Percentiles rank a stretch among this genome's conserved stretches.
phyloP scores from a whole-genome alignment of 2,113 vertebrate species.

The Lanius ludovicianus region DNA sequence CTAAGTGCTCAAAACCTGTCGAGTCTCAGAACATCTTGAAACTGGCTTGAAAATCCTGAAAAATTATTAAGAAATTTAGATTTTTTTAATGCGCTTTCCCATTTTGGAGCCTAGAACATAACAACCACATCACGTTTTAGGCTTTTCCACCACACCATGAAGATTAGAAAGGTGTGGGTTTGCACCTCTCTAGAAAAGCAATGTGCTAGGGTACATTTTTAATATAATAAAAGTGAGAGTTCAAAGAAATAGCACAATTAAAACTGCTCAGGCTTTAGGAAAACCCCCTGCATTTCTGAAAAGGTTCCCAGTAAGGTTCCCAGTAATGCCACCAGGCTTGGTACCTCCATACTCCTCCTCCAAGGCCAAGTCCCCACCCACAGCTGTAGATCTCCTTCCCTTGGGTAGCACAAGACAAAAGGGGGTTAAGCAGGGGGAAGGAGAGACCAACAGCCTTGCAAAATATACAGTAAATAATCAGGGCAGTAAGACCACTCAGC shows the following conservation, averaged over 20 bases:
- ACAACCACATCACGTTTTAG: neutral
- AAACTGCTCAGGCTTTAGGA: neutral
- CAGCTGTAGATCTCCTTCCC: neutral
- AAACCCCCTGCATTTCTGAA: neutral
- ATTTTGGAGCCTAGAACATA: neutral
- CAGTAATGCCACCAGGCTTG: neutral
- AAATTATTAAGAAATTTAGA: neutral
- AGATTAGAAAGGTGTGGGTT: neutral
- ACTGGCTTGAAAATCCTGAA: neutral
- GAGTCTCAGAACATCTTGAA: neutral
- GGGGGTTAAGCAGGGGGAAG: neutral
- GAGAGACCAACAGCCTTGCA: neutral
- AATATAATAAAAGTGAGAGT: rapidly evolving
- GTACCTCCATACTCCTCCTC: neutral
- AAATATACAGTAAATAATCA: neutral
- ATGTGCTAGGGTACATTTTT: neutral
- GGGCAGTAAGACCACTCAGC: neutral
- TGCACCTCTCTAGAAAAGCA: neutral
- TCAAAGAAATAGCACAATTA: neutral
- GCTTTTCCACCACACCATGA: neutral
- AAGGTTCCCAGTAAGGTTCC: neutral
- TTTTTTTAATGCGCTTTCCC: neutral
- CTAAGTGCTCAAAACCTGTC: neutral
- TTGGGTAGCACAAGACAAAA: neutral
- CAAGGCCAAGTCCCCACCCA: neutral